A percentile compares a stretch with the other conserved stretches of the same genome.
Evolutionary conservation across 2,797 vertebrate genomes (phyloP).

Genomic region (Steatocranus sp.): DNA sequence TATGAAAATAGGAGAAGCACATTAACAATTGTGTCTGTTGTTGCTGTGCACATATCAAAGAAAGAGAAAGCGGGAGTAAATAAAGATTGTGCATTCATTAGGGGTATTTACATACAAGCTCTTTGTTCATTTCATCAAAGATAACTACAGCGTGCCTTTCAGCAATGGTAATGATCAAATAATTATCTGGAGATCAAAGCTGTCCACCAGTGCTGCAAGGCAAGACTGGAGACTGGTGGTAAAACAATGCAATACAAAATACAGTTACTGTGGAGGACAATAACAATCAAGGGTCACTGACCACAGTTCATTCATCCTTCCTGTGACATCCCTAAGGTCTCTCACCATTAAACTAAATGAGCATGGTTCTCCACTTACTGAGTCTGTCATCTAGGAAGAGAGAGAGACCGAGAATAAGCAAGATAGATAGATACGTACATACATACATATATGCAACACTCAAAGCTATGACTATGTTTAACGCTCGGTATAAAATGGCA

Average conservation of each 20-base stretch:
- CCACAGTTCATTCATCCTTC: slow-evolving; percentile 26
- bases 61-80: not conserved
- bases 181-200: slow-evolving; percentile 55
- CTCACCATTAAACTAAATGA: slow-evolving; percentile 23
- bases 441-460: not conserved
- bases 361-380: slow-evolving; percentile 16
- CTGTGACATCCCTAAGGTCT: slow-evolving; percentile 10
- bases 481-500: not conserved
- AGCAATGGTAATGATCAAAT: slow-evolving; percentile 47
- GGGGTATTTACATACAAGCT: slow-evolving; percentile 40
- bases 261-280: not conserved
- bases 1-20: not conserved
- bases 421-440: not conserved
- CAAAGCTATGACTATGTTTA: not conserved
- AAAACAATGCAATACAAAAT: slow-evolving; percentile 9
- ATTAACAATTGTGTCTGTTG: slow-evolving; percentile 1
- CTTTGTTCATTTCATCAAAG: slow-evolving; percentile 45
- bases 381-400: not conserved
- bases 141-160: slow-evolving; percentile 29
- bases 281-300: slow-evolving; percentile 16
- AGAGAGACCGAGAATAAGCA: not conserved
- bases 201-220: slow-evolving; percentile 12
- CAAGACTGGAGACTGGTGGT: not conserved
- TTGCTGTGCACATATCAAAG: slow-evolving; percentile 36
- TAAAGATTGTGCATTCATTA: slow-evolving; percentile 47